Percentiles rank a stretch among this genome's conserved stretches.
Conservation (phyloP, 2,888 invertebrate species). For the Chydorus sphaericus region DNA sequence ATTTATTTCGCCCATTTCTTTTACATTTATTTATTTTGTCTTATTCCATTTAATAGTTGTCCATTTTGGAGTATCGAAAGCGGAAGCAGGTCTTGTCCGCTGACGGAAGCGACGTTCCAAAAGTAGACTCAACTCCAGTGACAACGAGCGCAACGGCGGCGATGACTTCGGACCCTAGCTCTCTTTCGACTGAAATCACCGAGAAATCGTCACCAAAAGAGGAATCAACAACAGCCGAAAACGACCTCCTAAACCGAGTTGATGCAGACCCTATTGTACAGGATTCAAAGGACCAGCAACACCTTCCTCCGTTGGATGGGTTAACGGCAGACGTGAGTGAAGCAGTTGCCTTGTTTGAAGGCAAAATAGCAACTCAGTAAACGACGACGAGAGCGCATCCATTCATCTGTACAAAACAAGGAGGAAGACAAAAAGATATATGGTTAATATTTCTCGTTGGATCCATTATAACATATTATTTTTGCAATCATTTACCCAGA, state of each 20-base stretch:
- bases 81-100: slow-evolving; percentile 11
- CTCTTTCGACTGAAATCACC: too few species aligned
- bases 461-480: not conserved
- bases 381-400: not conserved
- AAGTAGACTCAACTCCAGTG: not conserved
- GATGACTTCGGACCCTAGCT: not conserved
- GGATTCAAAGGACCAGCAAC: too few species aligned
- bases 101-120: not conserved
- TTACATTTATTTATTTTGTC: not conserved
- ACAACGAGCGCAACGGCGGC: not conserved
- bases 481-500: slow-evolving; percentile 3
- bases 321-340: too few species aligned
- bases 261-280: too few species aligned
- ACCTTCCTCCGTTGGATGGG: too few species aligned
- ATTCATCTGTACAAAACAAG: too few species aligned
- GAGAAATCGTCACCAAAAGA: too few species aligned
- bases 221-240: too few species aligned
- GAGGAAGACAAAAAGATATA: not conserved
- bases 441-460: not conserved
- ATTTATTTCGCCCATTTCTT: not conserved
- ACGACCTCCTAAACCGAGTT: too few species aligned
- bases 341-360: too few species aligned
- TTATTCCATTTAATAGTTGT: slow-evolving; percentile 15
- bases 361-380: not conserved
- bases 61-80: slow-evolving; percentile 19